These are phyloP conservation scores for Troides helena DNA, from an alignment of 2,888 invertebrate genomes.

Conservation along the genomic window DNA sequence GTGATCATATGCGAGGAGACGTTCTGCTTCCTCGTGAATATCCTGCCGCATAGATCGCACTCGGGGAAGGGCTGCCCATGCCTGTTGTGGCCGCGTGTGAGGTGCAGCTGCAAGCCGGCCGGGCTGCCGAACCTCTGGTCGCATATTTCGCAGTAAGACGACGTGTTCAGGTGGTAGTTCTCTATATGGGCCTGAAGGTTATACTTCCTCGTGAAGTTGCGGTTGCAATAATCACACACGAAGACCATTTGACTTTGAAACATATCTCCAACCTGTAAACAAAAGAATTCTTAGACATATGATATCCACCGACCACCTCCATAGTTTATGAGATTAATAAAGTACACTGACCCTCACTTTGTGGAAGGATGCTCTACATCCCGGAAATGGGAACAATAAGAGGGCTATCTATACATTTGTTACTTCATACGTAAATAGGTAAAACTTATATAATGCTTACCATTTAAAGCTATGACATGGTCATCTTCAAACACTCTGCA, in stretches of 20 bases:
- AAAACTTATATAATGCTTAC: too few species aligned
- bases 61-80: conserved; percentile 55
- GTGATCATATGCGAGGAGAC: conserved; percentile 65
- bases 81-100: conserved; percentile 57
- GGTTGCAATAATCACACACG: conserved; percentile 61
- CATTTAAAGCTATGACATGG: too few species aligned
- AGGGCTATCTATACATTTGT: too few species aligned
- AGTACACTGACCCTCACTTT: too few species aligned
- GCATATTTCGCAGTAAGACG: conserved; percentile 58
- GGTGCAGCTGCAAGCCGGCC: conserved; percentile 52
- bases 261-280: conserved; percentile 20
- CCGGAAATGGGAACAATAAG: too few species aligned
- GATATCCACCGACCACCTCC: too few species aligned
- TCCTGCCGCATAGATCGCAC: conserved; percentile 63
- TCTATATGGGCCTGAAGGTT: conserved; percentile 65
- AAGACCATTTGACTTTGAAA: conserved; percentile 34
- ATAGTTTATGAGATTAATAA: too few species aligned
- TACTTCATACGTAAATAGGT: too few species aligned
- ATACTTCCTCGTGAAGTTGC: conserved; percentile 62
- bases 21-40: conserved; percentile 66
- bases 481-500: too few species aligned
- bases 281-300: background rate
- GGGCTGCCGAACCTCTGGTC: conserved; percentile 56
- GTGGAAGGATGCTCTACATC: too few species aligned
- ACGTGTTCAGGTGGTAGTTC: conserved; percentile 56